Evolutionary conservation across 2,888 invertebrate species (phyloP).

Genomic region (Protonemura montana): DNA sequence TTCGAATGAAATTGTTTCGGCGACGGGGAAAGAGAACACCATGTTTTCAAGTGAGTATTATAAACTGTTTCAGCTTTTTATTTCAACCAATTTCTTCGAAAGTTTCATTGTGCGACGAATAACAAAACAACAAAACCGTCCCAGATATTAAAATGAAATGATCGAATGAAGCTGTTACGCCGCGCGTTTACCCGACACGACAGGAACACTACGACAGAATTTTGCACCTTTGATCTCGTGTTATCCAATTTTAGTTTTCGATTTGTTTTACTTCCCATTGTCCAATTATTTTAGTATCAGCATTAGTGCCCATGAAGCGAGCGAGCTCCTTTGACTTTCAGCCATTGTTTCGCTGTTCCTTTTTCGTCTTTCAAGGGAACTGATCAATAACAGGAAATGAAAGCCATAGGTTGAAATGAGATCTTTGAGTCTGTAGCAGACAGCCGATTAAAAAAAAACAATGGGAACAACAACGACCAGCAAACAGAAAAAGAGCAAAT

Average conservation of each 20-base stretch:
- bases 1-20: not conserved
- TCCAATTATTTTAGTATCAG: not conserved
- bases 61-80: not conserved
- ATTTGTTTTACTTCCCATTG: constrained; percentile 7
- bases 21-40: not conserved
- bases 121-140: not conserved
- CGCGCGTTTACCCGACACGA: not conserved
- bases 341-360: not conserved
- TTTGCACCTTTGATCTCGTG: not conserved
- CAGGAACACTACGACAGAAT: not conserved
- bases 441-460: constrained; percentile 22
- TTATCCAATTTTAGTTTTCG: constrained; percentile 1
- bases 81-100: not conserved
- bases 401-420: not conserved
- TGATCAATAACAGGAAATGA: constrained; percentile 28
- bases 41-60: not conserved
- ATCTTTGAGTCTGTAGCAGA: constrained; percentile 14
- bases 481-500: not conserved
- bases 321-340: constrained; percentile 2
- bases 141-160: not conserved
- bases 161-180: not conserved
- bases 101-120: not conserved
- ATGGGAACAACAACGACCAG: not conserved
- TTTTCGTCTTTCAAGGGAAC: not conserved
- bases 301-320: not conserved